Evolutionary conservation across 2,113 vertebrate species (phyloP), one percentile per base, ranked within the genome.

Genomic region (Sinocyclocheilus anshuiensis): DNA sequence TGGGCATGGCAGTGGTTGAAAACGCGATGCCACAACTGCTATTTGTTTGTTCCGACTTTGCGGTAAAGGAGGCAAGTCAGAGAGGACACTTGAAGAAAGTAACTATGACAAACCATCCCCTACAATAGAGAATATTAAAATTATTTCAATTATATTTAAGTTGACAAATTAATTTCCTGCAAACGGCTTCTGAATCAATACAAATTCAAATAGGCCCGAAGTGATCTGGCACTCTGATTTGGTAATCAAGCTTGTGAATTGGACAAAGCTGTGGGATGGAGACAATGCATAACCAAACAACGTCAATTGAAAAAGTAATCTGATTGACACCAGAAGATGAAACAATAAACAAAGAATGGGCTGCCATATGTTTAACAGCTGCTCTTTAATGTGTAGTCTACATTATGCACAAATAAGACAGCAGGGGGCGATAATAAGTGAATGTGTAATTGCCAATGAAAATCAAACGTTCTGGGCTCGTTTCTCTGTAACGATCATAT

Each of bases 281-380:
- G 84, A 86, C 36, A 48, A 61, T 26, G 39, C 59, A 48, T 48
- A 65, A 81, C 59, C 16, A 71, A 69, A 82, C 18, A 29, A 48
- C 53, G n/a, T 71, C 61, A 83, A 89, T 82, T 77, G 84, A 87
- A 86, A 63, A 55, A 24, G n/a, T 53, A 86, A 77, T 82, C 59
- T 77, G 90, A 92, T 86, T 86, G 90, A 89, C 84, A 78, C 69
- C 77, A 24, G 67, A 90, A 48, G 71, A 67, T 45, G 71, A 92
- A 92, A 91, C 92, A 90, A 84, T 81, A 91, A 91, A 94, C 92
- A 92, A 94, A 93, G 93, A 91, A 87, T 77, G 39, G 86, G 78
- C 85, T 85, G 88, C 91, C 93, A 93, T 93, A 93, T 94, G 94
- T 86, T 86, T 82, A 67, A 90, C 94, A 93, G 92, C 92, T 94